phyloP scores from a whole-genome alignment of 2,113 vertebrate species.

The Salvelinus fontinalis region DNA sequence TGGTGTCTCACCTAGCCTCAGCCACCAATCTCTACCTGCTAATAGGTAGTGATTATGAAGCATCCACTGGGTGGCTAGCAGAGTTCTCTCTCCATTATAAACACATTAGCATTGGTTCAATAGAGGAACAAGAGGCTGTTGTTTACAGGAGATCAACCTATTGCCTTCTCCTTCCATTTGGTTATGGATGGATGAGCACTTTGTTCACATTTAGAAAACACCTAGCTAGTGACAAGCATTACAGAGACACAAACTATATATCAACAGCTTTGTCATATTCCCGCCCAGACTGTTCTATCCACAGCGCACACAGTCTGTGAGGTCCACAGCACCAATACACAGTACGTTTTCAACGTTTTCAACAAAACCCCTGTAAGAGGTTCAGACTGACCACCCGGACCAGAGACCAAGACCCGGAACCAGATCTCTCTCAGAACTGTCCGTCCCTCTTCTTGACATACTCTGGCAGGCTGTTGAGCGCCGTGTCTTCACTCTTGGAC shows the following conservation, averaged over 20 bases:
- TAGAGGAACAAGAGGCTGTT: conserved; percentile 29
- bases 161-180: not conserved
- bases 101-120: conserved; percentile 23
- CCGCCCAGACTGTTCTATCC: not conserved
- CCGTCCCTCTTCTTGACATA: conserved; percentile 88
- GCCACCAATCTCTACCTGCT: too few relatives aligned
- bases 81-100: conserved; percentile 26
- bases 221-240: too few relatives aligned
- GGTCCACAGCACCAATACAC: too few relatives aligned
- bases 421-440: conserved; percentile 74
- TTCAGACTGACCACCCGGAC: conserved; percentile 12
- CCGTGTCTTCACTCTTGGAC: conserved; percentile 94
- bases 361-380: not conserved
- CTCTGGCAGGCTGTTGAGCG: conserved; percentile 89
- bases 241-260: too few relatives aligned
- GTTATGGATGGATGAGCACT: not conserved
- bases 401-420: conserved; percentile 14
- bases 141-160: conserved; percentile 13
- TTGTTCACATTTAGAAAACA: not conserved
- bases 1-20: conserved; percentile 9
- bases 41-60: conserved; percentile 18
- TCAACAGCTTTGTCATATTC: too few relatives aligned
- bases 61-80: conserved; percentile 12
- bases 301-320: not conserved
- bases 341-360: not conserved